Evolutionary conservation across 2,113 vertebrate species (phyloP), one percentile per base, ranked within the genome.

Genomic region (Hepsetus odoe): DNA sequence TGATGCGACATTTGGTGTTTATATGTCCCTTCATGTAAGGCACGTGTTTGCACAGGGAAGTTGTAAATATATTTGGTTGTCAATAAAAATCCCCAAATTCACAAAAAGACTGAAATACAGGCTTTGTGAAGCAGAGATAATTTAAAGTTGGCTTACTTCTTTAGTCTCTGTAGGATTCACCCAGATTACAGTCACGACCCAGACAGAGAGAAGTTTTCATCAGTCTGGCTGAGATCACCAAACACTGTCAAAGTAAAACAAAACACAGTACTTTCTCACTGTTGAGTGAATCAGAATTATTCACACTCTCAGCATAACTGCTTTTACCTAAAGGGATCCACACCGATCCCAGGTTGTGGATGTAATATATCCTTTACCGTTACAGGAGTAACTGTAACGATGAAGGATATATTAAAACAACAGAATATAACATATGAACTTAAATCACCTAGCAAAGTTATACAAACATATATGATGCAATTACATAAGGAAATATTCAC

Each of bases 241-340:
- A 62, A 62, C 32, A 8, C 20, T 5, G 30, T 62, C 30, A 33
- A 5, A 20, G 28, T 20, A 30, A 62, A 62, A 30, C 59, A 32
- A 33, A 62, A 20, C 59, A 32, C 14, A 33, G n/a, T 28, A 0
- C 14, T 62, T 62, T 33, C 59, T 14, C 59, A 33, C 30, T 20
- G 28, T 18, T 62, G 59, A 62, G 30, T 62, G 59, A 62, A 62
- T 62, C 26, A 30, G 24, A 61, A 32, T 61, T 28, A 59, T 16
- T 14, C 26, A 49, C 46, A 49, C 18, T 44, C 46, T 18, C 5
- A 49, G 12, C 46, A 49, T 20, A 14, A 12, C 46, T 49, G 3
- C 2, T 42, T 12, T 42, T 5, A 42, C 12, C 40, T 42, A 10
- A 53, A 53, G 16, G 24, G n/a, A 7, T 26, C 8, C n/a, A 6